These are phyloP conservation scores for Uria lomvia DNA, from an alignment of 2,113 vertebrate genomes.

Conservation along the genomic window DNA sequence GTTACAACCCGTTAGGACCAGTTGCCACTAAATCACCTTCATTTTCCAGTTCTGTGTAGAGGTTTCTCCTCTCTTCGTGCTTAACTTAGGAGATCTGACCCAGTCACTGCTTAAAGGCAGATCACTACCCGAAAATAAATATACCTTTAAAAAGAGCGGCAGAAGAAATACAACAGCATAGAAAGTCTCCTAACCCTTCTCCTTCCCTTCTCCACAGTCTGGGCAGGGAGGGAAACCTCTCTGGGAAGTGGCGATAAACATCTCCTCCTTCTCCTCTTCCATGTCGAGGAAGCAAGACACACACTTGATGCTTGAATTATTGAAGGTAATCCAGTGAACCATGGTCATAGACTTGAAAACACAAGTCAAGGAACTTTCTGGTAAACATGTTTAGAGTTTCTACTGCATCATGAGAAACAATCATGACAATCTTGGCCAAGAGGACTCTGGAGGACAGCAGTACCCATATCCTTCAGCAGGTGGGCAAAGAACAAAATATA, in stretches of 20 bases:
- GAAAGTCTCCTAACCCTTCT: not conserved
- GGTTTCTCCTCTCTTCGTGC: not conserved
- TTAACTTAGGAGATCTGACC: not conserved
- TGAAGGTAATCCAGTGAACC: not conserved
- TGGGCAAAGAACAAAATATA: not conserved
- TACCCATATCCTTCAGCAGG: not conserved
- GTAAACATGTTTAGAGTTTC: not conserved
- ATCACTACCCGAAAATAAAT: not conserved
- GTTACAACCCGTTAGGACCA: not conserved
- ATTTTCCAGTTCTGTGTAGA: not conserved
- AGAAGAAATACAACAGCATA: not conserved
- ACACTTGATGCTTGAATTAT: not conserved
- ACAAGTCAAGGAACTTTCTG: accelerated
- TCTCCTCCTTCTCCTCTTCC: not conserved
- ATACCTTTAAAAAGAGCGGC: not conserved
- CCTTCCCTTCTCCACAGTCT: not conserved
- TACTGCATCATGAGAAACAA: not conserved
- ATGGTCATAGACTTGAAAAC: not conserved
- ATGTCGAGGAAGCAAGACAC: not conserved
- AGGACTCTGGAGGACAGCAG: not conserved
- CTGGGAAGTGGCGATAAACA: not conserved
- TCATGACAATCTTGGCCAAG: not conserved
- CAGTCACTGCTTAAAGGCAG: not conserved
- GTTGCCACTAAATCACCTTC: not conserved
- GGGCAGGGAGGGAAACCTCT: not conserved